A percentile compares a stretch with the other conserved stretches of the same genome.
phyloP scores from a whole-genome alignment of 2,797 vertebrate species.

The Hoplostethus atlanticus region DNA sequence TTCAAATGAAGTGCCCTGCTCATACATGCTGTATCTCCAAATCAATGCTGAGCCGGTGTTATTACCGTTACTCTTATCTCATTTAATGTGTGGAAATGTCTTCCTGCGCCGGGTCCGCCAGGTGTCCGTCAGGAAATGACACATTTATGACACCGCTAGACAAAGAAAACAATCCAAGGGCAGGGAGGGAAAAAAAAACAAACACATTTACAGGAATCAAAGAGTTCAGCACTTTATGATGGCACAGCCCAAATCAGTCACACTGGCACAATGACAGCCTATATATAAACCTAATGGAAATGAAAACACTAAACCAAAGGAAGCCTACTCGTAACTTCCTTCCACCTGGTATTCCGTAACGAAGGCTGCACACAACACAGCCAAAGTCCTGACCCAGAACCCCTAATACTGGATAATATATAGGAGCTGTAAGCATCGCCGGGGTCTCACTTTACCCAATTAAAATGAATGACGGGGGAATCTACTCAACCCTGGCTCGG shows the following conservation, averaged over 20 bases:
- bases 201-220: constrained; percentile 41
- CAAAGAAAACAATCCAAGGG: constrained; percentile 60
- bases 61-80: constrained; percentile 32
- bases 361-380: constrained; percentile 29
- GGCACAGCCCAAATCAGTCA: constrained; percentile 48
- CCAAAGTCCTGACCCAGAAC: constrained; percentile 13
- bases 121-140: constrained; percentile 41
- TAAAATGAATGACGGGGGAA: constrained; percentile 39
- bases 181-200: constrained; percentile 27
- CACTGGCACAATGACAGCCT: constrained; percentile 46
- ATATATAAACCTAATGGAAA: constrained; percentile 68
- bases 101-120: constrained; percentile 14
- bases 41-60: constrained; percentile 14
- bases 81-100: constrained; percentile 14
- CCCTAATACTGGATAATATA: constrained; percentile 34
- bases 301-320: constrained; percentile 59
- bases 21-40: constrained; percentile 8
- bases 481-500: constrained; percentile 10
- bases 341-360: constrained; percentile 69
- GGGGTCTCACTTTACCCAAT: constrained; percentile 45
- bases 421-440: constrained; percentile 24
- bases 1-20: background rate
- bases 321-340: constrained; percentile 68
- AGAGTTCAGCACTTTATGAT: constrained; percentile 38
- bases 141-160: constrained; percentile 45